Percentiles rank a stretch among this genome's conserved stretches.
Conservation (phyloP, 2,113 vertebrate genomes). For the Miniopterus natalensis region DNA sequence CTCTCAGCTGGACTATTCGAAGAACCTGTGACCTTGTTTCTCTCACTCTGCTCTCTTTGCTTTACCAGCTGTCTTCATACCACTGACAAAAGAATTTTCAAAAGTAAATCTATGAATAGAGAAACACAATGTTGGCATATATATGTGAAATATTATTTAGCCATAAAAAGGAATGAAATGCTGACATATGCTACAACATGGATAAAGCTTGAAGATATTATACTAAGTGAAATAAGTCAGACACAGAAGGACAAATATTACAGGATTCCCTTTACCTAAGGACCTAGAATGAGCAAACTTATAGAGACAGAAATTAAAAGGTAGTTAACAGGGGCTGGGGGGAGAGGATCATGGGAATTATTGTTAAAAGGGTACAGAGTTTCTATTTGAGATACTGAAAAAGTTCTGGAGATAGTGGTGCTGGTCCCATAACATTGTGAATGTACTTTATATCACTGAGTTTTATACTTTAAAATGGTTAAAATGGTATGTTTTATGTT, state of each 20-base stretch:
- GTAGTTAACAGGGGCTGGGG: background rate
- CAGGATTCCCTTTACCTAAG: background rate
- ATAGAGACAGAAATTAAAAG: background rate
- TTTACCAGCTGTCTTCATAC: background rate
- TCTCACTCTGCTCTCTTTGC: background rate
- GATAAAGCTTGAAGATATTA: background rate
- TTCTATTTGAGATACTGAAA: background rate
- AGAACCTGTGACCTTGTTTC: background rate
- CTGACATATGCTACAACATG: background rate
- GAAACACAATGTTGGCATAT: background rate
- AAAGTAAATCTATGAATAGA: background rate
- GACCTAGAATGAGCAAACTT: background rate
- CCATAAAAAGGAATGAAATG: background rate
- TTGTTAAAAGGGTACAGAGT: background rate
- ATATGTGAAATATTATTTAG: background rate
- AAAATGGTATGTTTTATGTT: background rate
- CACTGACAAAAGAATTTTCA: background rate
- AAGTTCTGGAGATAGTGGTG: background rate
- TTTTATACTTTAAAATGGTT: background rate
- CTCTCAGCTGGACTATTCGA: too few relatives aligned
- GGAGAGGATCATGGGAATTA: background rate
- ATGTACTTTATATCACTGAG: background rate
- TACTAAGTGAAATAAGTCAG: background rate
- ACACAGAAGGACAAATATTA: background rate
- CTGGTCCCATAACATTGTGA: background rate